A percentile compares a stretch with the other conserved stretches of the same genome.
Evolutionary conservation across 2,888 invertebrate genomes (phyloP).

Genomic region (Hemicrepidius hirtus): DNA sequence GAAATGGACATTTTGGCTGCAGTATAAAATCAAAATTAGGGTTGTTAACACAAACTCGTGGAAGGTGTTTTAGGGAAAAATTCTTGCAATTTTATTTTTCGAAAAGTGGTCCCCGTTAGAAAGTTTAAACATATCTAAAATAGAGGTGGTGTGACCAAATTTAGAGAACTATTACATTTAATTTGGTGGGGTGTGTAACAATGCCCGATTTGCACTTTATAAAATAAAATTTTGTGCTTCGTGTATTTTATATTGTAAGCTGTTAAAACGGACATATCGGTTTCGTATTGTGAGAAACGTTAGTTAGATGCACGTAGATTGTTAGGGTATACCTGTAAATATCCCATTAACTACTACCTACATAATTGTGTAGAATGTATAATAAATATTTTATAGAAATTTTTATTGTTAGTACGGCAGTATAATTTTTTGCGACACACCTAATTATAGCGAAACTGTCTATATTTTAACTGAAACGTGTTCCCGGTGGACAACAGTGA

Average conservation of each 20-base stretch:
- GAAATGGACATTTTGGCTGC: background rate
- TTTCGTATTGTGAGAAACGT: conserved; percentile 45
- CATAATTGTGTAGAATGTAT: conserved; percentile 46
- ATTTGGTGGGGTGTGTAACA: background rate
- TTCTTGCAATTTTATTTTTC: too few relatives aligned
- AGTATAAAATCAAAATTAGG: too few relatives aligned
- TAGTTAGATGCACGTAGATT: conserved; percentile 46
- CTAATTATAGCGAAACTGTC: conserved; percentile 33
- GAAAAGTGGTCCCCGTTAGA: too few relatives aligned
- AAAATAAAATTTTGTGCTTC: conserved; percentile 11
- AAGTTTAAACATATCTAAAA: background rate
- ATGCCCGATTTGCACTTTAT: conserved; percentile 7
- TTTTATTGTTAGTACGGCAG: conserved; percentile 47
- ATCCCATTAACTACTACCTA: conserved; percentile 40
- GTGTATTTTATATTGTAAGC: conserved; percentile 18
- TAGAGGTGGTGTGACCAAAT: background rate
- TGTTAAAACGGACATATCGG: conserved; percentile 45
- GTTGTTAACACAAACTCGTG: too few relatives aligned
- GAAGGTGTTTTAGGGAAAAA: too few relatives aligned
- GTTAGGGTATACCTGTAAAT: conserved; percentile 47
- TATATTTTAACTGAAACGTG: conserved; percentile 32
- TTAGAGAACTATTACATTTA: background rate
- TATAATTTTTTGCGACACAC: conserved; percentile 44
- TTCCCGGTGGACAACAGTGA: conserved; percentile 65
- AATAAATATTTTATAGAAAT: conserved; percentile 49